These are phyloP conservation scores for Linurgus olivaceus DNA, from an alignment of 2,797 vertebrate species.

Conservation along the genomic window DNA sequence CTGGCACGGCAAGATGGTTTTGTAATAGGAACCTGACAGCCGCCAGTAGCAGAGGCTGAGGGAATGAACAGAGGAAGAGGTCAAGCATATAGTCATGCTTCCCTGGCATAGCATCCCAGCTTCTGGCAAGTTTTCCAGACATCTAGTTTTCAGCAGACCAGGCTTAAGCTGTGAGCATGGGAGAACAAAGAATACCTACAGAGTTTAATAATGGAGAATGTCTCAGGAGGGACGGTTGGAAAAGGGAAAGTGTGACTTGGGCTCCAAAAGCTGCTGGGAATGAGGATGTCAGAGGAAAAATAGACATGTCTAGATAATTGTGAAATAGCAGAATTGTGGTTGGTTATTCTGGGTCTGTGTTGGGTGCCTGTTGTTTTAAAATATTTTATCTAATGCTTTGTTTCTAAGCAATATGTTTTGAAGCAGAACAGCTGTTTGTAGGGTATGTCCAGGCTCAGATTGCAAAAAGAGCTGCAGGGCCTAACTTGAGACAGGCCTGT, in stretches of 20 bases:
- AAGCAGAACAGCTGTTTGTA: constrained; percentile 25
- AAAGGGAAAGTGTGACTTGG: constrained; percentile 41
- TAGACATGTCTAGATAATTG: not conserved
- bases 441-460: not conserved
- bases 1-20: constrained; percentile 45
- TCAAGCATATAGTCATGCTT: constrained; percentile 69
- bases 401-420: constrained; percentile 14
- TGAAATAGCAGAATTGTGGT: constrained; percentile 6
- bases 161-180: constrained; percentile 16
- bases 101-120: constrained; percentile 55
- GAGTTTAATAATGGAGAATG: constrained; percentile 45
- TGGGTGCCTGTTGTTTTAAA: not conserved
- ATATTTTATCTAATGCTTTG: constrained; percentile 1
- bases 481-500: not conserved
- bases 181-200: constrained; percentile 54
- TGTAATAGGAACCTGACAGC: constrained; percentile 60
- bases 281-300: constrained; percentile 29
- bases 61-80: constrained; percentile 56
- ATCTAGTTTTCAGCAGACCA: constrained; percentile 58
- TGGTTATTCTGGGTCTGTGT: not conserved
- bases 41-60: constrained; percentile 61
- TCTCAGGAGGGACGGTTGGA: not conserved
- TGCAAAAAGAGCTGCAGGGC: not conserved
- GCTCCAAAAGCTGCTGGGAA: constrained; percentile 7
- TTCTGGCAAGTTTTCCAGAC: constrained; percentile 68